Evolutionary conservation across 2,888 invertebrate species (phyloP).

Genomic region (Conistra vaccinii): DNA sequence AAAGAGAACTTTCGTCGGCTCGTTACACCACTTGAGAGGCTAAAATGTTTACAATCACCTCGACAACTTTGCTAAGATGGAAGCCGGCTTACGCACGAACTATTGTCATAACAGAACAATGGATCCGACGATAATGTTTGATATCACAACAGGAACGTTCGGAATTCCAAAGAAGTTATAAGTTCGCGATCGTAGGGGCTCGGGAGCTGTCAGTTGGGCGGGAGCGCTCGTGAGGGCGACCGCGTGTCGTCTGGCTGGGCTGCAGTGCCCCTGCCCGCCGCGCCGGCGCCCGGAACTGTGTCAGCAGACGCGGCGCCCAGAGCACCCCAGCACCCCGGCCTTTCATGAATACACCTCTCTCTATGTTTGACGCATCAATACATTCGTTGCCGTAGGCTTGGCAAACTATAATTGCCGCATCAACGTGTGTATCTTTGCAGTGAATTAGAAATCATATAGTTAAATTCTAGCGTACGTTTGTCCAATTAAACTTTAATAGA

Average conservation of each 20-base stretch:
- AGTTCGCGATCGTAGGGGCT: slow-evolving; percentile 68
- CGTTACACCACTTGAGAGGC: slow-evolving; percentile 62
- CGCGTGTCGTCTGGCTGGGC: slow-evolving; percentile 89
- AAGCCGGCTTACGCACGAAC: slow-evolving; percentile 81
- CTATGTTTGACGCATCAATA: slow-evolving; percentile 84
- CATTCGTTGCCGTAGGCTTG: slow-evolving; percentile 77
- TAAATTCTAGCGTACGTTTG: slow-evolving; percentile 17
- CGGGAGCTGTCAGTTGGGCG: slow-evolving; percentile 71
- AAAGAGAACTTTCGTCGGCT: slow-evolving; percentile 71
- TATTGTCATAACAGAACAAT: slow-evolving; percentile 83
- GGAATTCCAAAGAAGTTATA: slow-evolving; percentile 72
- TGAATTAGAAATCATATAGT: slow-evolving; percentile 45
- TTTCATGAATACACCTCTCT: slow-evolving; percentile 83
- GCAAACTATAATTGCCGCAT: slow-evolving; percentile 73
- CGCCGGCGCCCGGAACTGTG: slow-evolving; percentile 90
- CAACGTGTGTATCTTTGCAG: slow-evolving; percentile 49
- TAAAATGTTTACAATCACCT: slow-evolving; percentile 79
- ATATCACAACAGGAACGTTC: slow-evolving; percentile 61
- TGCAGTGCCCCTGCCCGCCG: slow-evolving; percentile 82
- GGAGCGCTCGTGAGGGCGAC: slow-evolving; percentile 82
- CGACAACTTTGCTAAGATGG: slow-evolving; percentile 76
- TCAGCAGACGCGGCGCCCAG: slow-evolving; percentile 85
- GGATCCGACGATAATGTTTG: slow-evolving; percentile 63
- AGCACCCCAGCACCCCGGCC: slow-evolving; percentile 80
- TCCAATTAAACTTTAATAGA: slow-evolving; percentile 16